phyloP scores from a whole-genome alignment of 2,113 vertebrate species.

The Eulemur macaco region DNA sequence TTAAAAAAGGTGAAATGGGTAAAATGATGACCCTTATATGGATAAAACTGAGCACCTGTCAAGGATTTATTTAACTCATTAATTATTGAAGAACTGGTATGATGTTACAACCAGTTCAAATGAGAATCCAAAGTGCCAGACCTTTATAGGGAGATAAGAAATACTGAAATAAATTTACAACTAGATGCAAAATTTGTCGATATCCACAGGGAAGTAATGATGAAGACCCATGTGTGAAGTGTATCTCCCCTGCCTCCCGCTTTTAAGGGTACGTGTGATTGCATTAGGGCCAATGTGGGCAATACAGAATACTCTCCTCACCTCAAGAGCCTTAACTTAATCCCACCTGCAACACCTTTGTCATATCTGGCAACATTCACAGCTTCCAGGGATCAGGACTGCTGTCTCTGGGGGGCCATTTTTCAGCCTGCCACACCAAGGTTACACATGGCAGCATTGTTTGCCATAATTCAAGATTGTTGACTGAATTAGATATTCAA shows the following conservation, averaged over 20 bases:
- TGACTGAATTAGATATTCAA: not conserved
- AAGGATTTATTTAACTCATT: constrained; percentile 6
- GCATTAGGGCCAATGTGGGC: not conserved
- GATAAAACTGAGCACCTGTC: not conserved
- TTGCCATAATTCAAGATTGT: not conserved
- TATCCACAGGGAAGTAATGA: not conserved
- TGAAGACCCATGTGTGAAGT: too few species aligned
- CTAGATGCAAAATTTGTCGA: not conserved
- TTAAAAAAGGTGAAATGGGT: not conserved
- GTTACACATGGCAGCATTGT: not conserved
- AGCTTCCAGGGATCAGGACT: not conserved
- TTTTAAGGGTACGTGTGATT: not conserved
- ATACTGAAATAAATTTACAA: not conserved
- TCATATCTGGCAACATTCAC: not conserved
- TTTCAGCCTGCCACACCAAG: not conserved
- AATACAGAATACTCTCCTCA: not conserved
- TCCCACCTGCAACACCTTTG: not conserved
- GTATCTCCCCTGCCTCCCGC: not conserved
- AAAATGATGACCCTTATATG: not conserved
- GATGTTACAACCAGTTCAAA: not conserved
- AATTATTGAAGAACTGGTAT: not conserved
- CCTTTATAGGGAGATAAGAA: not conserved
- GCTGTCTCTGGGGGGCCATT: not conserved
- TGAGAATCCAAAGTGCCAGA: not conserved
- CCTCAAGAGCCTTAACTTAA: not conserved